Conservation (phyloP, 2,888 invertebrate genomes). For the Zaprionus obscuricornis region DNA sequence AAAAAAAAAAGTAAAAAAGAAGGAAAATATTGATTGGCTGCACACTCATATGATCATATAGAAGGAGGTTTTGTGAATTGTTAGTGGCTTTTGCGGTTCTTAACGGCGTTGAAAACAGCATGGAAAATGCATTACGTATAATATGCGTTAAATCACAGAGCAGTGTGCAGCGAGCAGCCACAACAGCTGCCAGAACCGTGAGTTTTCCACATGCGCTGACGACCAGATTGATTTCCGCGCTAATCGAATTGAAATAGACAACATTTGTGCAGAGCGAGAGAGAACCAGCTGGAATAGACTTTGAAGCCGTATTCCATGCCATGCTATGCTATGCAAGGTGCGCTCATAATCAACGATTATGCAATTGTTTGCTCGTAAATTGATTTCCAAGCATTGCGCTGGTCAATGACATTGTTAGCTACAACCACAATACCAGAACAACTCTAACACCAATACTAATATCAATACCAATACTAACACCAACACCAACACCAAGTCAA, state of each 20-base stretch:
- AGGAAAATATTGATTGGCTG: constrained; percentile 55
- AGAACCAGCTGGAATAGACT: constrained; percentile 43
- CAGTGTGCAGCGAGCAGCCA: constrained; percentile 27
- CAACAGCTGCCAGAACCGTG: constrained; percentile 27
- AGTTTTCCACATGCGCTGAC: constrained; percentile 49
- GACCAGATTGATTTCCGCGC: constrained; percentile 70
- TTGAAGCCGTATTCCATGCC: no score
- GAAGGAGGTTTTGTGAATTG: constrained; percentile 40
- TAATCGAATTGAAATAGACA: constrained; percentile 72
- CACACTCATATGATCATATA: constrained; percentile 43
- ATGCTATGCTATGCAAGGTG: no score
- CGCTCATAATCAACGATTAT: constrained; percentile 64
- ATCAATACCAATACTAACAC: neutral
- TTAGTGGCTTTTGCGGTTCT: constrained; percentile 71
- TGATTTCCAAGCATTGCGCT: constrained; percentile 66
- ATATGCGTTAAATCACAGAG: constrained; percentile 72
- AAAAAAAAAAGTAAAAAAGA: no score
- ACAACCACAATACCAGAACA: constrained; percentile 14
- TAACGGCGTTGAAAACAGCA: constrained; percentile 52
- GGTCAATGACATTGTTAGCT: constrained; percentile 60
- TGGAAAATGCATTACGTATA: constrained; percentile 72
- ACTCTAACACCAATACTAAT: constrained; percentile 10
- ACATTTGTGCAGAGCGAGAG: constrained; percentile 31
- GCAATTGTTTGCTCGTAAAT: constrained; percentile 68
- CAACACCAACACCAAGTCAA: constrained; percentile 21